Percentiles rank a stretch among this genome's conserved stretches.
Conservation (phyloP, 1,140 invertebrate species). For the Micrasema longulum region DNA sequence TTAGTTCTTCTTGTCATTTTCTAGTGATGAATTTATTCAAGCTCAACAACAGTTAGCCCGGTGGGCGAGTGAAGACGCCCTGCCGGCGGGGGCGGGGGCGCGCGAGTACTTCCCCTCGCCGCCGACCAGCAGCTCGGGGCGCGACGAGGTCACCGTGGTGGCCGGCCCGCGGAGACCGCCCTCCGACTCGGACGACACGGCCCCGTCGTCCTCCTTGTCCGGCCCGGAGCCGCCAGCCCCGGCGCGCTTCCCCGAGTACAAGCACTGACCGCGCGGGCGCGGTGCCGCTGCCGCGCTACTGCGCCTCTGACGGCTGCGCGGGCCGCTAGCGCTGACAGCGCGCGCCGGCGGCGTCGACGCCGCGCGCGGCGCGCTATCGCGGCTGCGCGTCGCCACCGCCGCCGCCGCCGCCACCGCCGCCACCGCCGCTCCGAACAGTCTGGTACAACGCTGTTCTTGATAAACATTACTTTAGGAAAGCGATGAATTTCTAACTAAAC, state of each 20-base stretch:
- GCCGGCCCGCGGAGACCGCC: constrained; percentile 54
- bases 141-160: constrained; percentile 55
- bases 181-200: constrained; percentile 55
- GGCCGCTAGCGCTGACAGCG: not conserved
- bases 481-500: too few relatives aligned
- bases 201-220: constrained; percentile 56
- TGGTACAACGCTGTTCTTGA: not conserved
- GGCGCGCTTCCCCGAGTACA: constrained; percentile 72
- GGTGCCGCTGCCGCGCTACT: constrained; percentile 55
- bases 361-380: not conserved
- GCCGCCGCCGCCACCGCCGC: not conserved
- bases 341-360: not conserved
- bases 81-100: constrained; percentile 71
- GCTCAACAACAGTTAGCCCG: constrained; percentile 92
- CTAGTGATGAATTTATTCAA: constrained; percentile 94
- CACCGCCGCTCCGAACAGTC: not conserved
- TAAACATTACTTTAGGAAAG: not conserved
- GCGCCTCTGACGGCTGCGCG: constrained; percentile 52
- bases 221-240: constrained; percentile 61
- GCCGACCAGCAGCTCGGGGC: constrained; percentile 59
- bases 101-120: constrained; percentile 69
- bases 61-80: constrained; percentile 89
- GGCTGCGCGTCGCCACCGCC: not conserved
- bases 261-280: constrained; percentile 59
- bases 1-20: constrained; percentile 80